Base-by-base conservation (phyloP, 2,888 invertebrate genomes). In the Pogonocherus hispidulus region DNA sequence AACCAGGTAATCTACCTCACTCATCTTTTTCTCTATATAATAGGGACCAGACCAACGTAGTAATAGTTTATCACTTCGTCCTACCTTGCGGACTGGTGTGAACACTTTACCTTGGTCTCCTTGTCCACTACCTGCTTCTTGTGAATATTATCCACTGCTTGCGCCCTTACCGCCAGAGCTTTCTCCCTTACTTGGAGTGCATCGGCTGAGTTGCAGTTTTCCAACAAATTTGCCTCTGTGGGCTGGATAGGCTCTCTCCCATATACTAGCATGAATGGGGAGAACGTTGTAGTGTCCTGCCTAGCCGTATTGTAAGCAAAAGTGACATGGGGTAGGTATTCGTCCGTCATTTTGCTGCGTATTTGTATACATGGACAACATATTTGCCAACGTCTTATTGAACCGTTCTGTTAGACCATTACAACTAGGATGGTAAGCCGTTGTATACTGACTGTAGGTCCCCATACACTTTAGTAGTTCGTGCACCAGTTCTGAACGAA, bases 391-490 rank as follows among this genome's bases (percentile, higher is more conserved):
- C n/a, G n/a, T n/a, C n/a, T n/a, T n/a, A n/a, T n/a, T n/a, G n/a
- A n/a, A n/a, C n/a, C n/a, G n/a, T n/a, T n/a, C n/a, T n/a, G n/a
- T n/a, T n/a, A n/a, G 14, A 11, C 41, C 52, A 20, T 55, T 46
- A 16, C 46, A 63, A 22, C 55, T 27, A 14, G 35, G 57, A 20
- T 57, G 57, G 19, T 57, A 57, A 3, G 57, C 57, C 2, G 41
- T 57, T 5, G 57, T 20, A 19, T 0, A 72, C 19, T 60, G 44
- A 11, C 47, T 69, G 9, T 44, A 47, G 5, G 37, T 63, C 1
- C 78, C 78, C 73, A 78, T 73, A 9, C 62, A 19, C 55, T 64
- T 55, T n/a, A 78, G 11, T 6, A 79, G 44, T 59, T 78, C 72
- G 1, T 57, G 49, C 0, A 79, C 60, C 22, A 78, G 4, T 65